A percentile compares a stretch with the other conserved stretches of the same genome.
Conservation (phyloP, 1,140 invertebrate genomes). For the Zaprionus africanus region DNA sequence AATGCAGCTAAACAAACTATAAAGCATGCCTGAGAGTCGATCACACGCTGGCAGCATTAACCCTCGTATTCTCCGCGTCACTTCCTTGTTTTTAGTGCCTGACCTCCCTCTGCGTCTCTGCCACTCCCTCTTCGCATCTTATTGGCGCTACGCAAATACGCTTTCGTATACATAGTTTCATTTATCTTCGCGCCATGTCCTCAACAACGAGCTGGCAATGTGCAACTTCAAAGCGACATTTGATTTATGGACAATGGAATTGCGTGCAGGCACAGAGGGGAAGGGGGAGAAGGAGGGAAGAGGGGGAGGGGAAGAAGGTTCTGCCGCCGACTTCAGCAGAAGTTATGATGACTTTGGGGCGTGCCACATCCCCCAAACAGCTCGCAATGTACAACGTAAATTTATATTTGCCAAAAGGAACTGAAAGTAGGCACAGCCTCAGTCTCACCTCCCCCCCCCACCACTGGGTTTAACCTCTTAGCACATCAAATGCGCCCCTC, state of each 20-base stretch:
- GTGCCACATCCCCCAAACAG: slow-evolving; percentile 27
- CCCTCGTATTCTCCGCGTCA: not conserved
- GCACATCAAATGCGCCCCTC: slow-evolving; percentile 57
- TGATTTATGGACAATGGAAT: slow-evolving; percentile 71
- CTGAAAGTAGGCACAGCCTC: not conserved
- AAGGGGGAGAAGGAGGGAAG: slow-evolving; percentile 8
- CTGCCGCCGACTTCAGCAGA: slow-evolving; percentile 51
- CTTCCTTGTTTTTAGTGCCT: slow-evolving; percentile 1
- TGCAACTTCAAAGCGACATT: slow-evolving; percentile 75
- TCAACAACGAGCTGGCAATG: slow-evolving; percentile 40
- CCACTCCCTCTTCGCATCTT: not conserved
- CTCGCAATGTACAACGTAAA: slow-evolving; percentile 52
- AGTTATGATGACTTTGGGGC: slow-evolving; percentile 71
- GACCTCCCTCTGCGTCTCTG: not conserved
- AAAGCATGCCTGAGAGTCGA: not conserved
- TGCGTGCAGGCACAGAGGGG: slow-evolving; percentile 2
- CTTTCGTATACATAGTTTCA: slow-evolving; percentile 65
- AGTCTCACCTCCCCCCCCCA: not conserved
- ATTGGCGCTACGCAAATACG: slow-evolving; percentile 17
- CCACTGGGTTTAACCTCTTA: not conserved
- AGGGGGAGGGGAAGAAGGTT: not conserved
- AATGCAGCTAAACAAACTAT: not conserved
- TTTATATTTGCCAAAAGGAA: slow-evolving; percentile 54
- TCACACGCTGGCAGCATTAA: not conserved
- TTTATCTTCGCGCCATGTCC: slow-evolving; percentile 56